Conservation (phyloP, 1,140 invertebrate species). For the Diabrotica virgifera region DNA sequence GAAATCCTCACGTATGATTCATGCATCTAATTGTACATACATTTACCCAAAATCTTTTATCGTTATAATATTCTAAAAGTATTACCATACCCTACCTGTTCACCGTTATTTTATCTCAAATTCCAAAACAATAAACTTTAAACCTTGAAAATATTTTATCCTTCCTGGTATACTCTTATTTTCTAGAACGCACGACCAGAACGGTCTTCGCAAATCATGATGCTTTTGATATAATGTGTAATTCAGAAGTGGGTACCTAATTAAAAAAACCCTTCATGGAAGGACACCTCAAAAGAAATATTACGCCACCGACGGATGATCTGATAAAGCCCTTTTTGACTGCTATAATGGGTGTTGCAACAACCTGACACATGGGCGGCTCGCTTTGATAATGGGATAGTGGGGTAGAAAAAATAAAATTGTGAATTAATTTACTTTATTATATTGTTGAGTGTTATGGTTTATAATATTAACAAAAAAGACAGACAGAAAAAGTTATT, state of each 20-base stretch:
- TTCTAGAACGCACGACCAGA: not conserved
- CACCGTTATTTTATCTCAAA: not conserved
- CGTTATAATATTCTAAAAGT: no score
- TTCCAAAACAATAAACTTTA: not conserved
- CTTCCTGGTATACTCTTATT: not conserved
- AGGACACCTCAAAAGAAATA: not conserved
- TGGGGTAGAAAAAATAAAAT: no score
- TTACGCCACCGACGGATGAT: not conserved
- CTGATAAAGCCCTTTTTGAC: not conserved
- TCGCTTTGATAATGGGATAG: not conserved
- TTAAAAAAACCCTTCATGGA: constrained; percentile 2
- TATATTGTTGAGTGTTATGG: no score
- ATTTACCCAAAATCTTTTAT: no score
- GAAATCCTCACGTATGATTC: no score
- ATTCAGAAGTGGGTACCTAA: not conserved
- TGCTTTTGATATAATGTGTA: not conserved
- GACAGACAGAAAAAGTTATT: no score
- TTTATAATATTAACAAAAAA: no score
- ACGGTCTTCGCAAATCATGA: constrained; percentile 1
- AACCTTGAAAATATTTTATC: not conserved
- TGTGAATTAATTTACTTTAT: no score
- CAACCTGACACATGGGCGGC: not conserved
- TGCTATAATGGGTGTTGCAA: not conserved
- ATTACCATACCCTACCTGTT: not conserved
- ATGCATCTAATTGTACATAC: no score